Evolutionary conservation across 2,113 vertebrate genomes (phyloP).

Genomic region (Aptenodytes forsteri): DNA sequence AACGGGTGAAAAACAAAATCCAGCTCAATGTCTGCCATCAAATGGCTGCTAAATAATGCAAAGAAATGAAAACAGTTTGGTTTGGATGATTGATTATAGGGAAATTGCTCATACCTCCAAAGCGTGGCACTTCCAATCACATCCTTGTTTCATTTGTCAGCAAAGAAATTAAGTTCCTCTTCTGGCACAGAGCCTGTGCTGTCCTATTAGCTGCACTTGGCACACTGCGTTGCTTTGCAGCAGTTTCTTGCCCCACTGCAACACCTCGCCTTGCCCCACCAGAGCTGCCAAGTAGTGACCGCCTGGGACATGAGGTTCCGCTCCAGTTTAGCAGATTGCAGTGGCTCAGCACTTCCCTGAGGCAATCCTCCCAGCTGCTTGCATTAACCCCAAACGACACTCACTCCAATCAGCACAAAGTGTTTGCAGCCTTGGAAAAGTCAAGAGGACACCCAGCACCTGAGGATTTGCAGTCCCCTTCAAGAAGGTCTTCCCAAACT

Average conservation of each 20-base stretch:
- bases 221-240: neutral
- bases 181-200: neutral
- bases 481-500: neutral
- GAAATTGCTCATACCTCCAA: constrained; percentile 61
- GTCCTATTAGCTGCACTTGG: neutral
- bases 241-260: neutral
- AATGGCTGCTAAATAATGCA: constrained; percentile 75
- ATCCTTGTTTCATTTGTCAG: constrained; percentile 68
- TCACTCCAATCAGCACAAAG: neutral
- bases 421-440: neutral
- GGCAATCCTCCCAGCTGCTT: neutral
- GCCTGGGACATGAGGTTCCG: neutral
- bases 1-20: neutral
- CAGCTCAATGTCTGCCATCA: constrained; percentile 40
- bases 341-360: neutral
- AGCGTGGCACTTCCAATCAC: constrained; percentile 49
- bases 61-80: constrained; percentile 69
- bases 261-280: neutral
- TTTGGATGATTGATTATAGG: constrained; percentile 72
- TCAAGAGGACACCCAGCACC: neutral
- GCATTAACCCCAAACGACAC: neutral
- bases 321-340: neutral
- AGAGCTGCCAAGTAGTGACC: neutral
- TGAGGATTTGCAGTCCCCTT: neutral
- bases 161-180: constrained; percentile 30